Evolutionary conservation across 2,113 vertebrate genomes (phyloP).

Genomic region (Melanostigma gelatinosum): DNA sequence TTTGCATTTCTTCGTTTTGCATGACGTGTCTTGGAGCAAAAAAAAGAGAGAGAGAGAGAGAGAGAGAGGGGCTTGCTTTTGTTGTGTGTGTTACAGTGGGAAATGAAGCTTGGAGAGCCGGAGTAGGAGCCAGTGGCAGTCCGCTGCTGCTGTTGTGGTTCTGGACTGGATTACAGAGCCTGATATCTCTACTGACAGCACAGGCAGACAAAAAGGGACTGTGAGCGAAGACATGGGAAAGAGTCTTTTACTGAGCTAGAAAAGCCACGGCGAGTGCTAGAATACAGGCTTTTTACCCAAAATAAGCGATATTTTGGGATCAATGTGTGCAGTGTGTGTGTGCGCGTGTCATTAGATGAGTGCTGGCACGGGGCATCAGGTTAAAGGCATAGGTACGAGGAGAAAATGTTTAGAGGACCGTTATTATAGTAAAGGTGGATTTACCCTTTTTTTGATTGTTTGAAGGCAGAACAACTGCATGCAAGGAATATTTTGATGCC

Average conservation of each 20-base stretch:
- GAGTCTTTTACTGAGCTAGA: slow-evolving; percentile 63
- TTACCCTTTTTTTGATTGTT: slow-evolving; percentile 33
- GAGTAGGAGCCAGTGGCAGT: slow-evolving; percentile 71
- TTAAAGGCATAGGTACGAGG: slow-evolving; percentile 66
- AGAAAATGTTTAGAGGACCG: slow-evolving; percentile 22
- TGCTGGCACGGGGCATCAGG: slow-evolving; percentile 78
- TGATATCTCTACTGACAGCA: slow-evolving; percentile 80
- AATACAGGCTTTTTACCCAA: slow-evolving; percentile 41
- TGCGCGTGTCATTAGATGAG: slow-evolving; percentile 72
- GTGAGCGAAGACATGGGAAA: slow-evolving; percentile 70
- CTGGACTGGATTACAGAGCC: slow-evolving; percentile 74
- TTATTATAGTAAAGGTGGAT: slow-evolving; percentile 48
- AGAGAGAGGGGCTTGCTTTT: slow-evolving; percentile 68
- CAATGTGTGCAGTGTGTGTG: slow-evolving; percentile 54
- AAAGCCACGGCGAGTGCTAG: slow-evolving; percentile 68
- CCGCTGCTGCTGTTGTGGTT: slow-evolving; percentile 69
- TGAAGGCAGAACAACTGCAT: slow-evolving; percentile 53
- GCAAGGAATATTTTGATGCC: slow-evolving; percentile 50
- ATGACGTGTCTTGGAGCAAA: slow-evolving; percentile 72
- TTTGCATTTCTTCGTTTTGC: slow-evolving; percentile 79
- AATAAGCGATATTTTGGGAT: slow-evolving; percentile 61
- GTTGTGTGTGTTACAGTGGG: slow-evolving; percentile 71
- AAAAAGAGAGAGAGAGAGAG: slow-evolving; percentile 18
- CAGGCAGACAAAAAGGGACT: slow-evolving; percentile 76
- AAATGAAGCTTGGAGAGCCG: slow-evolving; percentile 73